phyloP scores from a whole-genome alignment of 2,888 invertebrate genomes.

The Psococerastis gibbosa region DNA sequence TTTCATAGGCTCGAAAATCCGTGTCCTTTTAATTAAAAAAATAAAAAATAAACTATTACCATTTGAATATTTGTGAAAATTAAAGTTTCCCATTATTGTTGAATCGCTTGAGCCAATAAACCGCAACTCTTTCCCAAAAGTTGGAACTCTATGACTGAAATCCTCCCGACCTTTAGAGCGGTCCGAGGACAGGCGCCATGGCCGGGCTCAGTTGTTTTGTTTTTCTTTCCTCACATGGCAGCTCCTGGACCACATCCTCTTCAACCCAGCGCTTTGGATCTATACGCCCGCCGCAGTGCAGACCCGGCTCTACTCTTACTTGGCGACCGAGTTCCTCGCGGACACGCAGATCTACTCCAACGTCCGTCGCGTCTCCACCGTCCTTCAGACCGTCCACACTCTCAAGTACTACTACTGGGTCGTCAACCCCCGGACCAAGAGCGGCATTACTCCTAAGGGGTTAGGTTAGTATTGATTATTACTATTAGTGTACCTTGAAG shows the following conservation, averaged over 20 bases:
- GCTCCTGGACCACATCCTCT: conserved; percentile 96
- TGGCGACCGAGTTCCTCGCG: conserved; percentile 96
- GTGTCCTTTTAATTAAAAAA: no score
- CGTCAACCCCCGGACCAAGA: conserved; percentile 83
- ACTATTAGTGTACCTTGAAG: not conserved
- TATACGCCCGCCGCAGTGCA: conserved; percentile 94
- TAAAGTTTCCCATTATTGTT: no score
- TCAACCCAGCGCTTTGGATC: conserved; percentile 99
- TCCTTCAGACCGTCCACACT: conserved; percentile 94
- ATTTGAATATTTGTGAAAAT: no score
- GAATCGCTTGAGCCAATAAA: no score
- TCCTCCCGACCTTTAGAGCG: conserved; percentile 10
- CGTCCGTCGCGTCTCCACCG: conserved; percentile 89
- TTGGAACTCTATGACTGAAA: no score
- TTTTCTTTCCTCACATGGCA: conserved; percentile 84
- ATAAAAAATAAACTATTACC: no score
- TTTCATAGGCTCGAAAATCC: no score
- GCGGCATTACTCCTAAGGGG: conserved; percentile 89
- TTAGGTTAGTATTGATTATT: conserved; percentile 49
- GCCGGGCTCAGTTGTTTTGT: conserved; percentile 45
- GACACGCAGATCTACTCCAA: conserved; percentile 96
- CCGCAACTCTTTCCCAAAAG: no score
- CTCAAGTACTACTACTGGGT: conserved; percentile 99
- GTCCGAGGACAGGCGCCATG: conserved; percentile 2
- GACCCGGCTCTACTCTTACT: conserved; percentile 85